Conservation (phyloP, 2,113 vertebrate species). For the Chlamydotis undulata region DNA sequence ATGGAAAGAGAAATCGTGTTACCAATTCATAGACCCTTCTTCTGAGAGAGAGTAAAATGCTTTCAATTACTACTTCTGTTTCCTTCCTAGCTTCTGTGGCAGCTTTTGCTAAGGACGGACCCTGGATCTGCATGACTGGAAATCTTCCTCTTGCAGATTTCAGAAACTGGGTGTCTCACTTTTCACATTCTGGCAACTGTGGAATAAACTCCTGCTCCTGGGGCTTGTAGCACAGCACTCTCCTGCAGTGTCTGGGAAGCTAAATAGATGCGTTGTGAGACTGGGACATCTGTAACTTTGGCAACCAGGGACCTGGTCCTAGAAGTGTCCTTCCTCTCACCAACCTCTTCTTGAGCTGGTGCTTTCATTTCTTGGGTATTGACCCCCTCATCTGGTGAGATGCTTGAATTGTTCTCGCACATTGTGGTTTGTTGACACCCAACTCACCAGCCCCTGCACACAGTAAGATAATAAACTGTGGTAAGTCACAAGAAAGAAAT, state of each 20-base stretch:
- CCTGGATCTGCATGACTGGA: background rate
- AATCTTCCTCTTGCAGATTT: background rate
- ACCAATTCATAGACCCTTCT: background rate
- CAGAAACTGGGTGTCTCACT: background rate
- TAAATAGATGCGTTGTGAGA: background rate
- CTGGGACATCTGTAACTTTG: background rate
- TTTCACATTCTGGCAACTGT: background rate
- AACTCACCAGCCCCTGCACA: background rate
- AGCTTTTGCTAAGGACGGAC: background rate
- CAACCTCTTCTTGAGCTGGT: background rate
- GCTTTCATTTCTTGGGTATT: slow-evolving; percentile 5
- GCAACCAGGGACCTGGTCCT: background rate
- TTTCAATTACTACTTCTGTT: background rate
- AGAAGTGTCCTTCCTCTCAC: background rate
- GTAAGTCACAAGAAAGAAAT: background rate
- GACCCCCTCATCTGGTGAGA: background rate
- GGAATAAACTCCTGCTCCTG: background rate
- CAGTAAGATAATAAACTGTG: background rate
- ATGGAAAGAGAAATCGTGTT: background rate
- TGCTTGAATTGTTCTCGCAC: background rate
- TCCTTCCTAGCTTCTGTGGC: background rate
- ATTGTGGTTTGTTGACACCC: background rate
- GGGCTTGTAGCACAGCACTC: background rate
- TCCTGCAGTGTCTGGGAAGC: background rate
- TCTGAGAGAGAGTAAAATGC: background rate